phyloP scores from a whole-genome alignment of 2,888 invertebrate species.

The Ennomos quercinarius region DNA sequence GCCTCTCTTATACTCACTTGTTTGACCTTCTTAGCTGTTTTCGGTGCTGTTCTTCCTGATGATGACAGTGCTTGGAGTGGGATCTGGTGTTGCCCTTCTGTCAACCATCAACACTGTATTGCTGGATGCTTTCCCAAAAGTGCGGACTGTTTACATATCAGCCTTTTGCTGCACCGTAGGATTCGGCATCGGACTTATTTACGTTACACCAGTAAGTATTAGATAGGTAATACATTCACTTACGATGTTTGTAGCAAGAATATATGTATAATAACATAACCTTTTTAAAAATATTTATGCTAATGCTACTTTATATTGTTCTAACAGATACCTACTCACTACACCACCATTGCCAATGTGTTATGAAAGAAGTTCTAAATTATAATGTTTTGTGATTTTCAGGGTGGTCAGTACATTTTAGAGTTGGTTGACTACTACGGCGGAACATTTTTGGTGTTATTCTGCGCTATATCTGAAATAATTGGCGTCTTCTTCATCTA shows the following conservation, averaged over 20 bases:
- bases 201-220: conserved; percentile 89
- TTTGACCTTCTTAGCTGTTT: conserved; percentile 83
- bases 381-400: conserved; percentile 37
- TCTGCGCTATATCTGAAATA: conserved; percentile 88
- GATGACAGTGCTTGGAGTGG: conserved; percentile 92
- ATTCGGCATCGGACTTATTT: conserved; percentile 88
- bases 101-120: conserved; percentile 89
- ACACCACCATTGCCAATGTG: too few species aligned
- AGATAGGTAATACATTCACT: too few species aligned
- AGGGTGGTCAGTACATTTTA: conserved; percentile 91
- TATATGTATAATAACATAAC: too few species aligned
- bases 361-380: too few species aligned
- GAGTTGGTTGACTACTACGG: conserved; percentile 91
- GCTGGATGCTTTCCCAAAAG: conserved; percentile 87
- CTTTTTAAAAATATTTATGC: too few species aligned
- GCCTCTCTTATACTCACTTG: too few species aligned
- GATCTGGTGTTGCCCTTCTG: conserved; percentile 90
- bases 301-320: too few species aligned
- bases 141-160: conserved; percentile 87
- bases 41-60: conserved; percentile 93
- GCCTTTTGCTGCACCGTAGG: conserved; percentile 80
- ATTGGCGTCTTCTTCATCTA: conserved; percentile 91
- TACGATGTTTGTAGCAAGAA: too few species aligned
- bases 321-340: too few species aligned
- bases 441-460: conserved; percentile 90